Evolutionary conservation across 2,888 invertebrate genomes (phyloP).

Genomic region (Stenolophus ochropezus): DNA sequence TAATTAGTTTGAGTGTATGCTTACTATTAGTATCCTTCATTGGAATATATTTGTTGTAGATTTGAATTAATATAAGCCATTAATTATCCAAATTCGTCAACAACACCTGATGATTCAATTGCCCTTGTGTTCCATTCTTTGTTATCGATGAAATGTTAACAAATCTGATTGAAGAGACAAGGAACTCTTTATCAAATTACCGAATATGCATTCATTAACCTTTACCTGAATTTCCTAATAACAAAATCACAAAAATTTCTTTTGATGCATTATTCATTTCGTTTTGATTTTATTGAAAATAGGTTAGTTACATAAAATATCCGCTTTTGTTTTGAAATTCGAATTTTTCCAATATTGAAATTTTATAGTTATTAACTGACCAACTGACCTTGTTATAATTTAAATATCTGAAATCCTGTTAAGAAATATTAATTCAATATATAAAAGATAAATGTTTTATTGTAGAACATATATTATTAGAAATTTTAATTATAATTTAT

Average conservation of each 20-base stretch:
- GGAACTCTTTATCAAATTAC: slow-evolving; percentile 22
- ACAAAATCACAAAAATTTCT: slow-evolving; percentile 10
- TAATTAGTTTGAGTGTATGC: too few species aligned
- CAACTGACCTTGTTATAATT: slow-evolving; percentile 20
- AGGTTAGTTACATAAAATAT: slow-evolving; percentile 15
- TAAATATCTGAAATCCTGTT: slow-evolving; percentile 16
- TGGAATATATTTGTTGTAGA: slow-evolving; percentile 10
- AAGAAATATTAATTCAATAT: slow-evolving; percentile 1
- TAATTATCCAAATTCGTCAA: slow-evolving; percentile 9
- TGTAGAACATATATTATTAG: not conserved
- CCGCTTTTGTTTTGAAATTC: slow-evolving; percentile 17
- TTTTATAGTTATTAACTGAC: not conserved
- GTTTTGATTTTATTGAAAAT: not conserved
- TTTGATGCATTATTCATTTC: slow-evolving; percentile 10
- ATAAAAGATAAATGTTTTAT: not conserved
- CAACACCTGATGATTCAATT: slow-evolving; percentile 20
- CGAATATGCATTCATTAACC: slow-evolving; percentile 46
- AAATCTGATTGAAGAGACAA: slow-evolving; percentile 30
- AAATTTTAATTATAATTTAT: slow-evolving; percentile 3
- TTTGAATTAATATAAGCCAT: slow-evolving; percentile 13
- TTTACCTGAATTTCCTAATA: slow-evolving; percentile 46
- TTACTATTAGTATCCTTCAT: not conserved
- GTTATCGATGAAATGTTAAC: slow-evolving; percentile 38
- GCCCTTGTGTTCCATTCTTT: slow-evolving; percentile 30
- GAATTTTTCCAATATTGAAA: slow-evolving; percentile 18